Percentiles rank a stretch among this genome's conserved stretches.
These are phyloP conservation scores for Scaptodrosophila latifasciaeformis DNA, from an alignment of 2,888 invertebrate genomes.

Conservation along the genomic window DNA sequence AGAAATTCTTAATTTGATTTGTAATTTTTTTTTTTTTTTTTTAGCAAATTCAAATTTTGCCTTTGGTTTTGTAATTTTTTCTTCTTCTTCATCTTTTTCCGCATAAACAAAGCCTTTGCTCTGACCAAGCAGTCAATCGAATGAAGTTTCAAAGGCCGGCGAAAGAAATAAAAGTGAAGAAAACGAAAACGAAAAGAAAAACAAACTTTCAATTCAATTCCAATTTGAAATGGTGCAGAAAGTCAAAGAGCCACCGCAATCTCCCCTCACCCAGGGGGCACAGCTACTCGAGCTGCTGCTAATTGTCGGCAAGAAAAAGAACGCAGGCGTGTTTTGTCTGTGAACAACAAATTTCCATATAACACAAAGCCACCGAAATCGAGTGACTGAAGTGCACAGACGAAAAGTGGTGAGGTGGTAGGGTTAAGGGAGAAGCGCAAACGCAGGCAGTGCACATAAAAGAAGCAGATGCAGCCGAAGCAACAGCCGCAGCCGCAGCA, in stretches of 20 bases:
- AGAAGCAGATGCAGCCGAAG: constrained; percentile 2
- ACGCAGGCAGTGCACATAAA: not conserved
- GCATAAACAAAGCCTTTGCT: not conserved
- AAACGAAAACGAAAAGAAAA: constrained; percentile 28
- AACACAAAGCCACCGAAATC: constrained; percentile 23
- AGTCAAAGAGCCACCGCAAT: constrained; percentile 51
- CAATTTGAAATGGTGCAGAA: constrained; percentile 64
- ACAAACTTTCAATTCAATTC: constrained; percentile 62
- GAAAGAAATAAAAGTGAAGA: too few species aligned
- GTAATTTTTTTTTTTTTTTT: too few species aligned
- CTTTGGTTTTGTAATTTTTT: too few species aligned
- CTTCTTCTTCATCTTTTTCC: too few species aligned
- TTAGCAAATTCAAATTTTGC: too few species aligned
- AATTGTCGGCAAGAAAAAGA: constrained; percentile 49
- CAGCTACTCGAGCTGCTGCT: constrained; percentile 34
- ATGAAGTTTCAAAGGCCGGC: constrained; percentile 21
- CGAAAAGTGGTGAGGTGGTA: not conserved
- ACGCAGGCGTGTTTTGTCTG: not conserved
- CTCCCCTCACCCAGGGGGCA: constrained; percentile 14
- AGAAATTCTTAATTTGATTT: too few species aligned
- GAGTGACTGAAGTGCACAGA: not conserved
- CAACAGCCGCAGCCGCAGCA: constrained; percentile 3
- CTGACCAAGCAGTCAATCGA: constrained; percentile 27
- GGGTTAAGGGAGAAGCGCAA: too few species aligned
- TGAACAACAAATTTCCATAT: constrained; percentile 50